Base-by-base conservation (phyloP, 2,888 invertebrate genomes). In the Machimus rusticus region DNA sequence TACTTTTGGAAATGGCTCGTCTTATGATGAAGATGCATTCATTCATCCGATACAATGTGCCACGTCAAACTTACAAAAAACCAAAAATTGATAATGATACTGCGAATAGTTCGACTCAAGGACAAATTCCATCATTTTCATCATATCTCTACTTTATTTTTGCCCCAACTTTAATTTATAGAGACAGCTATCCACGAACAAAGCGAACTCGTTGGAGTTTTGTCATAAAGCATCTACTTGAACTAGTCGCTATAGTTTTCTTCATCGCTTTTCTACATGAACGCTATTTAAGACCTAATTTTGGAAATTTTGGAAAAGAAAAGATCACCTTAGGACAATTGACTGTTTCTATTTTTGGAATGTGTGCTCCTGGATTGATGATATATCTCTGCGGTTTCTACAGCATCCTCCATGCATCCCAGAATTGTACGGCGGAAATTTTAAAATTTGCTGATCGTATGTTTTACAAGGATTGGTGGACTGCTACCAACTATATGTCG, bases 381-480 rank as follows among this genome's bases (percentile, higher is more conserved):
- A 94, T 95, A 0, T 95, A 95, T 88, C 91, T 97, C 1, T 94
- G 95, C 90, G 96, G 95, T 4, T 98, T 98, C 93, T 99, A 98
- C 93, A 95, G 96, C 88, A 93, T 99, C 2, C 93, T 99, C 5
- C 99, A 99, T 91, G 95, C 96, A 1, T 98, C 98, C 97, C 94
- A 97, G 90, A 99, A 99, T 92, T 96, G 96, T 28, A 97, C 96
- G 90, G 97, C 98, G 0, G 99, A 99, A 92, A 94, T 98, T 93
- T 92, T 98, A 88, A 94, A 94, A 88, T 99, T 99, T 92, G 96
- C 95, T 6, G 98, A 99, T 93, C 93, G 98, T 91, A 94, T 96
- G 94, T 96, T 97, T 94, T 95, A 98, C 91, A 95, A 95, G 93
- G 95, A 98, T 95, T 99, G 99, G 99, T 99, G 99, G 99, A 98